These are phyloP conservation scores for Notarius lentiginosus DNA, from an alignment of 2,113 vertebrate species.

Conservation along the genomic window DNA sequence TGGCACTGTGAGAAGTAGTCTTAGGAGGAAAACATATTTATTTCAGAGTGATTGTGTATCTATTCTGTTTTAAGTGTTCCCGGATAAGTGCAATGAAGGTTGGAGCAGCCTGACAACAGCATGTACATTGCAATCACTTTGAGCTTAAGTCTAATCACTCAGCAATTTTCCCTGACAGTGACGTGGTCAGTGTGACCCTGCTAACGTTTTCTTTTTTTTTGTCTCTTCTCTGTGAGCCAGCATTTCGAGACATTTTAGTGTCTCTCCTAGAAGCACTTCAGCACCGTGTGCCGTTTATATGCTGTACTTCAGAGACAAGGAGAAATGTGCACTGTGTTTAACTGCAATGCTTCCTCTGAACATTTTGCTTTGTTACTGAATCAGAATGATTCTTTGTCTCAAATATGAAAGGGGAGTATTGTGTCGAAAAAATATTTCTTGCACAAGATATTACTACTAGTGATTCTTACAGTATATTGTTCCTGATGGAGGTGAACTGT, in stretches of 20 bases:
- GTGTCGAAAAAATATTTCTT: background rate
- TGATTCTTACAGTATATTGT: background rate
- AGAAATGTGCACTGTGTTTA: background rate
- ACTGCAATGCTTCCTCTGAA: background rate
- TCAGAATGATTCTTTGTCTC: background rate
- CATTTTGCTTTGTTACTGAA: background rate
- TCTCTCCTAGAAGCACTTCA: background rate
- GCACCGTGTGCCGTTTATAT: background rate
- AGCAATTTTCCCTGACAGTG: conserved; percentile 25
- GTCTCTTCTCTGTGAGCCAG: background rate
- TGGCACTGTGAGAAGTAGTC: background rate
- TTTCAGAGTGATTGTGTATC: background rate
- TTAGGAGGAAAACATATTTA: background rate
- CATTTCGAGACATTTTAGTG: background rate
- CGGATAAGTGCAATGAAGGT: background rate
- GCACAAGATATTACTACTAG: background rate
- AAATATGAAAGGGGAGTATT: background rate
- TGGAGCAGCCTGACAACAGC: background rate
- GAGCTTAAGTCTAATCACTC: conserved; percentile 5
- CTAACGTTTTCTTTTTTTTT: background rate
- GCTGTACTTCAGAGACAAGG: background rate
- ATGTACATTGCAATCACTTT: background rate
- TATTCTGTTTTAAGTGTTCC: background rate
- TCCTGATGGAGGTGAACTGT: background rate
- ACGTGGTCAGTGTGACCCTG: conserved; percentile 40